Evolutionary conservation across 2,113 vertebrate species (phyloP).

Genomic region (Turdus rufiventris): DNA sequence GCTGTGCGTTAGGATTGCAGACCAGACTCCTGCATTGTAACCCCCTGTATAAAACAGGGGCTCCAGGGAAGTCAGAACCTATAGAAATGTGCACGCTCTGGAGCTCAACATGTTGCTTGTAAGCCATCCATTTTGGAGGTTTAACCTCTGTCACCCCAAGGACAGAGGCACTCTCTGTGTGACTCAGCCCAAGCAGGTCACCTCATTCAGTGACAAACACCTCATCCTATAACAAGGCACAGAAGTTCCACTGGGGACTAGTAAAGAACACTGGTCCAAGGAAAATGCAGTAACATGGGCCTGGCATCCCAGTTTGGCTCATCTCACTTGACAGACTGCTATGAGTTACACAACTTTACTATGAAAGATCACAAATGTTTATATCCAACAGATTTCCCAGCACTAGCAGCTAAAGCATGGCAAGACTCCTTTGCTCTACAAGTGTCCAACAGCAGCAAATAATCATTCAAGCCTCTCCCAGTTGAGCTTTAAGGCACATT

Average conservation of each 20-base stretch:
- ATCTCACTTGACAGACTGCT: background rate
- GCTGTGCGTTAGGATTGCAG: background rate
- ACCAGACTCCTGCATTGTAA: background rate
- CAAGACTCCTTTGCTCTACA: background rate
- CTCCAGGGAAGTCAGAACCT: background rate
- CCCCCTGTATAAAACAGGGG: background rate
- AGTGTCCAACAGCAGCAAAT: background rate
- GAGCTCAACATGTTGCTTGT: background rate
- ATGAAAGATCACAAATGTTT: background rate
- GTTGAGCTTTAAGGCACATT: background rate
- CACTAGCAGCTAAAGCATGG: background rate
- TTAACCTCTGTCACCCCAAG: background rate
- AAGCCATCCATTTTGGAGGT: background rate
- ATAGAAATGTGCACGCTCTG: background rate
- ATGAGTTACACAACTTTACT: background rate
- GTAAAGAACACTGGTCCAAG: background rate
- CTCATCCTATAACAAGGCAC: background rate
- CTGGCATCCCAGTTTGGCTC: background rate
- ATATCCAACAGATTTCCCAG: background rate
- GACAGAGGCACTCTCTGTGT: background rate
- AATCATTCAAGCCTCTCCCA: background rate
- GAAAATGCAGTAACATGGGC: background rate
- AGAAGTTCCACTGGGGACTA: background rate
- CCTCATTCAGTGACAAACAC: background rate
- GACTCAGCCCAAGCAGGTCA: background rate